Base-by-base conservation (phyloP, 2,888 invertebrate genomes). In the Petrolisthes manimaculis region DNA sequence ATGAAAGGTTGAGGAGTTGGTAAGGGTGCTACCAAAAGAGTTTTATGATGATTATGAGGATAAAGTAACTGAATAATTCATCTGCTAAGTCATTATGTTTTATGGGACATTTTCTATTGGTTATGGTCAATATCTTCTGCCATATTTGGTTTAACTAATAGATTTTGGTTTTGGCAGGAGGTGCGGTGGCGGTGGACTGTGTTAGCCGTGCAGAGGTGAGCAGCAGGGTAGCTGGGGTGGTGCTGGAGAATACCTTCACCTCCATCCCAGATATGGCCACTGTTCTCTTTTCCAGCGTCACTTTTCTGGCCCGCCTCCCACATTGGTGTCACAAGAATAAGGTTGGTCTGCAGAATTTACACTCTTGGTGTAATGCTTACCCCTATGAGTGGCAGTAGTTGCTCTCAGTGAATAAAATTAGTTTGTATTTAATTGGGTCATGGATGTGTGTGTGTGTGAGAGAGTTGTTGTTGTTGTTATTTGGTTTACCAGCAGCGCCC, bases 201-300 rank as follows among this genome's bases (percentile, higher is more conserved):
- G 96, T 96, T 2, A 95, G 96, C 37, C 95, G 96, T 92, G 94
- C 95, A 24, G 95, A 96, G 91, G 97, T 96, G 93, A 94, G 95
- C 71, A 95, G 95, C 92, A 96, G 96, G 94, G 95, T 98, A 90
- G 96, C 97, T 95, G 97, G 96, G 91, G 93, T 98, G 90, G 95
- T 99, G 91, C 95, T 98, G 24, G 98, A 99, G 93, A 99, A 99
- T 93, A 98, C 98, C 4, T 99, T 99, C 92, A 98, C 98, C 5
- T 97, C 96, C 93, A 97, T 99, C 93, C 97, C 97, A 61, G 97
- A 97, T 91, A 97, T 98, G 96, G 97, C 97, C 24, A 95, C 95
- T 92, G 95, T 96, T 90, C 94, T 98, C 91, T 98, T 91, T 96
- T 96, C 92, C 95, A 82, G 82, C 24, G 86, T 96, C 94, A 94